A percentile compares a stretch with the other conserved stretches of the same genome.
Conservation (phyloP, 2,113 vertebrate species). For the Gobius niger region DNA sequence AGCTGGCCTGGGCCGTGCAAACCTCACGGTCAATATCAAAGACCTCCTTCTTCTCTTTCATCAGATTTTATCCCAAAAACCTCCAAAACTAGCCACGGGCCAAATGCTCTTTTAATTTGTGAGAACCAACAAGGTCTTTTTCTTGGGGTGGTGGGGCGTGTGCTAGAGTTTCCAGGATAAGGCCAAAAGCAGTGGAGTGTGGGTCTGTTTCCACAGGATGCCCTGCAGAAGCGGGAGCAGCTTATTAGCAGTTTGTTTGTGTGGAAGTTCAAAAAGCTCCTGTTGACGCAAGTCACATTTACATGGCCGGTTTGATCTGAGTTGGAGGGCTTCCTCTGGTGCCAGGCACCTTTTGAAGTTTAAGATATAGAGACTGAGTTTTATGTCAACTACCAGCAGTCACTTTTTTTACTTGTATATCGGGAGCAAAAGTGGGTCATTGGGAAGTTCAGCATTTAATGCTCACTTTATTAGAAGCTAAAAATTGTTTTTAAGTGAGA, state of each 20-base stretch:
- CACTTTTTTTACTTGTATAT: not conserved
- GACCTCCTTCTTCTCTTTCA: conserved; percentile 67
- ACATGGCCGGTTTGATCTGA: conserved; percentile 73
- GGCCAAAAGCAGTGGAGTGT: conserved; percentile 55
- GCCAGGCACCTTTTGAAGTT: conserved; percentile 24
- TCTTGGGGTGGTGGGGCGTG: conserved; percentile 40
- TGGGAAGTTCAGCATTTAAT: not conserved
- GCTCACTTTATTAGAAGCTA: not conserved
- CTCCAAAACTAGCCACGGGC: conserved; percentile 45
- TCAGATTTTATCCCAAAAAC: conserved; percentile 60
- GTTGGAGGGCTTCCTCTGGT: conserved; percentile 67
- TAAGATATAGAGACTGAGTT: conserved; percentile 40
- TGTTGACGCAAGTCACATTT: conserved; percentile 66
- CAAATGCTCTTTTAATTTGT: conserved; percentile 40
- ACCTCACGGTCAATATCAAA: conserved; percentile 65
- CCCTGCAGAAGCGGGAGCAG: conserved; percentile 36
- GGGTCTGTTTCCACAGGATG: conserved; percentile 61
- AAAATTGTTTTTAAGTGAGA: not conserved
- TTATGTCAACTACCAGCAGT: conserved; percentile 36
- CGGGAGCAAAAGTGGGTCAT: not conserved
- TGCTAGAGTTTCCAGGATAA: conserved; percentile 53
- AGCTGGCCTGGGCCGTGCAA: conserved; percentile 38
- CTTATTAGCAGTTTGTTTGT: conserved; percentile 76
- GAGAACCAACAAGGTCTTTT: conserved; percentile 60
- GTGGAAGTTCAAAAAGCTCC: conserved; percentile 69